Evolutionary conservation across 2,797 vertebrate species (phyloP), one percentile per base, ranked within the genome.

Genomic region (Enteromius anoplus): DNA sequence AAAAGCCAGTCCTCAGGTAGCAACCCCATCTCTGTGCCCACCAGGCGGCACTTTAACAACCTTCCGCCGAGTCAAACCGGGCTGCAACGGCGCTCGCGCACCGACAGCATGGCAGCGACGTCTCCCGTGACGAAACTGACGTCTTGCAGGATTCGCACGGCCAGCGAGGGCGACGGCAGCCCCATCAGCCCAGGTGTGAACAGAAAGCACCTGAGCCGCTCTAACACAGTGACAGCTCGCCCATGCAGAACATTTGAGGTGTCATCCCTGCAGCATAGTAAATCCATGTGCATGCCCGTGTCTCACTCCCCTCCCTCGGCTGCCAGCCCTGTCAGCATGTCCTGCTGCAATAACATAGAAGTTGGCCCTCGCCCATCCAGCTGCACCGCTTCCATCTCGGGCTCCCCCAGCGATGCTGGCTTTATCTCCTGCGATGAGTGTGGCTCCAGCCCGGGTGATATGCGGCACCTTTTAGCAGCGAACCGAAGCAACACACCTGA

Each of bases 391-490:
- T 99, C 97, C 0, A 95, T 96, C 65, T 96, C 97, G 0, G 98
- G 97, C 84, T 99, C 98, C 17, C 98, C 97, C 47, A 97, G 95
- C 42, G 98, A 99, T 45, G 95, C 95, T 0, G 96, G 96, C 11
- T 99, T 98, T 84, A 96, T 98, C 91, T 98, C 97, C 2, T 95
- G 97, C 71, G 98, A 99, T 51, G 98, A 99, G 86, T 97, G 95
- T 4, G 95, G 96, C 84, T 98, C 97, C 14, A 99, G 96, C 82
- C 95, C 96, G 0, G 94, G 96, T 0, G 97, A 97, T 12, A 84
- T 75, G 40, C 94, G 95, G 32, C 95, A 95, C 80, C 93, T 95
- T 69, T 81, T 92, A 62, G 23, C 88, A 0, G 94, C 95, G 78
- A 96, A 96, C 86, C 89, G 96, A 51, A 98, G 97, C 93, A 95